phyloP scores from a whole-genome alignment of 2,113 vertebrate species.

The Athene cunicularia region DNA sequence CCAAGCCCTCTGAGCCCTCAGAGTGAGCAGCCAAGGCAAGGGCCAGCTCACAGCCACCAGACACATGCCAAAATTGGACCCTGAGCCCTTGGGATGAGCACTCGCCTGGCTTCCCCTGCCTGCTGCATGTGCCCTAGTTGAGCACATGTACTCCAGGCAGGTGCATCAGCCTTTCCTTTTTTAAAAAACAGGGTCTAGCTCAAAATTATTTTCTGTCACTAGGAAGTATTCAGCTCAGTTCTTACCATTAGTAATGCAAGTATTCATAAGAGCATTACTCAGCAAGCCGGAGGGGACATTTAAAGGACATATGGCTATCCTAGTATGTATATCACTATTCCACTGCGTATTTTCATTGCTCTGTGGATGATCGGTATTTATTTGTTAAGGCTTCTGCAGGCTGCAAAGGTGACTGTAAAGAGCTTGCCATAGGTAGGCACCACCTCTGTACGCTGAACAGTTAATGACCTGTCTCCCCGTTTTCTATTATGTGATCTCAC shows the following conservation, averaged over 20 bases:
- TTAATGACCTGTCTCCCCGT: neutral
- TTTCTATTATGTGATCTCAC: neutral
- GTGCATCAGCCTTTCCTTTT: neutral
- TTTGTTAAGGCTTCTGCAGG: neutral
- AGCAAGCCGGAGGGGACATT: neutral
- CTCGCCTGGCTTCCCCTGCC: neutral
- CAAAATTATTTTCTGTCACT: neutral
- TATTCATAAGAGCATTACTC: neutral
- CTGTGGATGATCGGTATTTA: neutral
- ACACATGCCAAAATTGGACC: accelerated
- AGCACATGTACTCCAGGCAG: neutral
- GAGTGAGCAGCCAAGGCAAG: neutral
- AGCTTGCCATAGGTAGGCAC: neutral
- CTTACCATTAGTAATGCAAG: neutral
- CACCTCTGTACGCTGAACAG: neutral
- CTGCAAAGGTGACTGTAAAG: neutral
- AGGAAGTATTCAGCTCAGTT: neutral
- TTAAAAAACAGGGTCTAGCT: neutral
- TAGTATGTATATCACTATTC: neutral
- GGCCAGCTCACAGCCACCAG: neutral
- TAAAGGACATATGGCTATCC: neutral
- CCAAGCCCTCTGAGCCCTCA: neutral
- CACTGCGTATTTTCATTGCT: neutral
- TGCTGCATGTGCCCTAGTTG: accelerated
- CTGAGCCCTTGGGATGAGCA: too few species aligned